Evolutionary conservation across 92 coral and sea anemone species (phyloP), one percentile per base, ranked within the genome.

Genomic region (Palythoa grandis): DNA sequence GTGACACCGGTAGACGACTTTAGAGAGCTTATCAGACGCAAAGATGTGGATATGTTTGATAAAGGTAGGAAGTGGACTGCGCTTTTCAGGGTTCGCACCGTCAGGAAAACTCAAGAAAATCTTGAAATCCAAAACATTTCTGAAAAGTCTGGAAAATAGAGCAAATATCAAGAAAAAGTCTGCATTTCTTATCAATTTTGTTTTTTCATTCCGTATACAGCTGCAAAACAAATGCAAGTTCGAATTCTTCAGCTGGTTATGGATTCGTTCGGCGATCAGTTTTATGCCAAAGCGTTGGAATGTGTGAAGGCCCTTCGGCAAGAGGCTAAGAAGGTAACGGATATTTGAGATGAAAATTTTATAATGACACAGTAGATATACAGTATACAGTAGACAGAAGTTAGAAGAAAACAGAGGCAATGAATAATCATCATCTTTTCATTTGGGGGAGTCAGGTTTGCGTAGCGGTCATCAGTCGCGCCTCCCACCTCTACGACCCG

Each of bases 1-100:
- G 97, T 96, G 38, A 96, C 95, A 23, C 99, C 99, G 1, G 95
- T 91, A 43, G 96, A 93, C 17, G 99, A 96, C 69, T 96, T 96
- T 88, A 89, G 82, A 52, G 60, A 86, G 11, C 90, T 96, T 11
- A 92, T 96, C 66, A 86, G 88, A 52, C 92, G 90, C 47, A 93
- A 92, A 85, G 95, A 93, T 87, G 95, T 90, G 17, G 93, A 94
- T 79, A 87, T 86, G 67, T 96, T 96, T 86, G 94, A 92, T 68
- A 94, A 93, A 88, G 98, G 98, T 96, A 85, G 52, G 69, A 37
- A 56, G 25, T 1, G 13, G 1, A 8, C 16, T 15, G 65, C 17
- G 4, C 50, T 43, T 43, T 43, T 43, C 50, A 43, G 50, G 50
- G 50, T 43, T 43, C 9, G 9, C 9, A 43, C 50, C 50, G 6